phyloP scores from a whole-genome alignment of 2,113 vertebrate genomes.

The Epinephelus fuscoguttatus region DNA sequence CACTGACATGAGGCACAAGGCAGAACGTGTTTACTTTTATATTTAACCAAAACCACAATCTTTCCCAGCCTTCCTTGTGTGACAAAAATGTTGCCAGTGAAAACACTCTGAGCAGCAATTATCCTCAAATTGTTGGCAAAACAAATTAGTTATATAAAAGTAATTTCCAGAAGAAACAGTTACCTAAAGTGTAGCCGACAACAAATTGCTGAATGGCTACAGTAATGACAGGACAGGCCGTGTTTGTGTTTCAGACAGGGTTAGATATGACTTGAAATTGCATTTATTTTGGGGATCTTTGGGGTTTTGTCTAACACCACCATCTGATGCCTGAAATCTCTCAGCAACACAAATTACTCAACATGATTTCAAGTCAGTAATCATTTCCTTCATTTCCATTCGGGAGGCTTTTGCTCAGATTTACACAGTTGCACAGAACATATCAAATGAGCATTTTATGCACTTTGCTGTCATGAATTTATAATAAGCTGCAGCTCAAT shows the following conservation, averaged over 20 bases:
- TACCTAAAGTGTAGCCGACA: background rate
- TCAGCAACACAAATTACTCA: slow-evolving; percentile 6
- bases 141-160: background rate
- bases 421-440: slow-evolving; percentile 1
- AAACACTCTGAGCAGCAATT: background rate
- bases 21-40: background rate
- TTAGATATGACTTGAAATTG: background rate
- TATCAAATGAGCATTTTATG: slow-evolving; percentile 10
- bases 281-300: background rate
- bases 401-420: background rate
- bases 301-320: background rate
- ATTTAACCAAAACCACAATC: background rate
- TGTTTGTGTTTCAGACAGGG: background rate
- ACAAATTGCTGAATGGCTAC: background rate
- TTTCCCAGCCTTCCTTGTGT: background rate
- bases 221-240: background rate
- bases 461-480: background rate
- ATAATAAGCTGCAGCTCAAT: slow-evolving; percentile 30
- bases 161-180: background rate
- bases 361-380: background rate
- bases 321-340: slow-evolving; percentile 6
- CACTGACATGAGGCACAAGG: background rate
- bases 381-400: slow-evolving; percentile 21
- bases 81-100: background rate
- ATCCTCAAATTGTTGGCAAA: background rate